Conservation (phyloP, 2,113 vertebrate genomes). For the Phrynosoma blainvillii region DNA sequence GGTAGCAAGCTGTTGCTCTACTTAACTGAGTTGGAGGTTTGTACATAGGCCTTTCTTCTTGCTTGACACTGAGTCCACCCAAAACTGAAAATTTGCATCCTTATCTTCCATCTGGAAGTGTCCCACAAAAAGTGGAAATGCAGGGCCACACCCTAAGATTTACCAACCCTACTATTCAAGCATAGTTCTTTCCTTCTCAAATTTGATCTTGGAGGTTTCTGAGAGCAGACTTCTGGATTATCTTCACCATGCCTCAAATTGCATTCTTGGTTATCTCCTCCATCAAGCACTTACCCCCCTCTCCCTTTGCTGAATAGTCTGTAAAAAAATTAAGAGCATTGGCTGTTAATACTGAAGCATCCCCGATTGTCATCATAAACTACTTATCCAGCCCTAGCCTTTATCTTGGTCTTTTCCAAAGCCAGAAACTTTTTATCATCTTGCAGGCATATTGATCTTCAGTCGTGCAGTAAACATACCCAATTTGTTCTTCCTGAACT, state of each 20-base stretch:
- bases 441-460: conserved; percentile 63
- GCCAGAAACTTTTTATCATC: conserved; percentile 46
- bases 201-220: background rate
- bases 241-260: accelerated
- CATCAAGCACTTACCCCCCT: conserved; percentile 13
- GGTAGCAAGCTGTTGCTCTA: too few species aligned
- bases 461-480: conserved; percentile 52
- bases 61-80: too few species aligned
- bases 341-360: conserved; percentile 35
- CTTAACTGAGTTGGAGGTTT: too few species aligned
- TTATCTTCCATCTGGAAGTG: too few species aligned
- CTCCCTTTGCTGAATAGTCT: conserved; percentile 42
- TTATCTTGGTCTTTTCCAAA: conserved; percentile 47
- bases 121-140: too few species aligned
- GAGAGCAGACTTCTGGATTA: background rate
- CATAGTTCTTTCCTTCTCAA: background rate
- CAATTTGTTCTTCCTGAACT: conserved; percentile 56
- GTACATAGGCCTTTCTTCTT: too few species aligned
- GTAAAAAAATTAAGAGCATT: conserved; percentile 20
- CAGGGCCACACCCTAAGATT: too few species aligned
- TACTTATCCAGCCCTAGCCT: conserved; percentile 50
- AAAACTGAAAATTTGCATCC: too few species aligned
- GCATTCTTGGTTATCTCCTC: background rate
- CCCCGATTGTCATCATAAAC: conserved; percentile 44
- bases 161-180: too few species aligned